Base-by-base conservation (phyloP, 2,888 invertebrate species). In the Galerucella pusilla region DNA sequence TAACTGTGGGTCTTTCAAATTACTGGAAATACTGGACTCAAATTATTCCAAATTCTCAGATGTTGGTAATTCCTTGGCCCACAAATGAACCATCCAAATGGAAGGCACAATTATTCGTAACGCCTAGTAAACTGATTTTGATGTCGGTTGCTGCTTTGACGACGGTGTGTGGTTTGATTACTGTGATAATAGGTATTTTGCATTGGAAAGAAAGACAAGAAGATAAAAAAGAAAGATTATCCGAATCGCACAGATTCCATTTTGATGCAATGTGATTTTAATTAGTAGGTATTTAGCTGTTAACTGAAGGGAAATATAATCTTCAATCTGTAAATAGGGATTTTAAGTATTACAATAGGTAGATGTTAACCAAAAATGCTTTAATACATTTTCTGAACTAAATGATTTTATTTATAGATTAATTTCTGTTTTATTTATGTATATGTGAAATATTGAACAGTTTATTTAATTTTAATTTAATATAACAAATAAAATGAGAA, bases 31-130 rank as follows among this genome's bases (percentile, higher is more conserved):
- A 92, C 74, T 98, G 96, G 95, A 93, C 94, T 0, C 97, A 97
- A 87, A 93, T 98, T 70, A 98, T 99, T 85, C 99, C 99, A 0
- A 99, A 99, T 86, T 98, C 98, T 0, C 98, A 99, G 88, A 94
- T 99, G 88, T 95, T 98, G 52, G 95, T 99, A 0, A 95, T 98
- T 76, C 99, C 99, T 2, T 92, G 92, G 84, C 97, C 96, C 7
- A 91, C 93, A 0, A 89, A 91, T 77, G 90, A 94, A 71, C 94
- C 97, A 0, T 90, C 90, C 2, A 91, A 91, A 80, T 98, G 98
- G 98, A 93, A 93, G 82, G 96, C 94, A 20, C 96, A 97, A 60
- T 89, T 98, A 16, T 98, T 97, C 90, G 96, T 98, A 0, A 97
- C 97, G 0, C 98, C 98, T 0, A 97, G 97, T 86, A 96, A 96